phyloP scores from a whole-genome alignment of 2,888 invertebrate species.

The Eulithis testata region DNA sequence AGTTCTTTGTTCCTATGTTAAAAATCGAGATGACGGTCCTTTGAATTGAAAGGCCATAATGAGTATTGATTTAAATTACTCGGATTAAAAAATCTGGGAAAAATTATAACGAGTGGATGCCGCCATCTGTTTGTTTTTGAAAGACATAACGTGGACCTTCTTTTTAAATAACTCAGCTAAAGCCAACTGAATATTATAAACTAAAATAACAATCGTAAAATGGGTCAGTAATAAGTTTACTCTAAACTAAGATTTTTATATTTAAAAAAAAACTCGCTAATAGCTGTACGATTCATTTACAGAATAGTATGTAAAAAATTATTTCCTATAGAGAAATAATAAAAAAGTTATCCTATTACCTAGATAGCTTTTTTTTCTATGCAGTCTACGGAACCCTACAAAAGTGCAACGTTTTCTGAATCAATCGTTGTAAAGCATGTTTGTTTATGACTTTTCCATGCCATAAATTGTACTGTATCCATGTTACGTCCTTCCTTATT shows the following conservation, averaged over 20 bases:
- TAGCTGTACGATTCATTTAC: too few species aligned
- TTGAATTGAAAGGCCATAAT: conserved; percentile 81
- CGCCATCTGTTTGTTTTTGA: conserved; percentile 62
- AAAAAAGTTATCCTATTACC: too few species aligned
- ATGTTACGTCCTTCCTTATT: conserved; percentile 66
- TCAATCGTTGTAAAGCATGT: conserved; percentile 21
- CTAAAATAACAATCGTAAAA: too few species aligned
- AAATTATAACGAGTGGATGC: conserved; percentile 79
- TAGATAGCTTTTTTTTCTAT: not conserved
- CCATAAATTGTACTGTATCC: conserved; percentile 51
- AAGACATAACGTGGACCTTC: conserved; percentile 57
- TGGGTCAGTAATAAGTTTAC: too few species aligned
- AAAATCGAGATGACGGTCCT: conserved; percentile 79
- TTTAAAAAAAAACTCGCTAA: too few species aligned
- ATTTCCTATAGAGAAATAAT: too few species aligned
- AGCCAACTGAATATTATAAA: not conserved
- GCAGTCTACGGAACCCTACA: not conserved
- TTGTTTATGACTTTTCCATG: conserved; percentile 32
- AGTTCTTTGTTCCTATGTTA: conserved; percentile 76
- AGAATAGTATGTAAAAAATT: too few species aligned
- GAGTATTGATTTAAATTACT: conserved; percentile 84
- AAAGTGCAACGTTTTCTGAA: conserved; percentile 17
- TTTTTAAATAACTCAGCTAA: not conserved
- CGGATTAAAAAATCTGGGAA: conserved; percentile 81
- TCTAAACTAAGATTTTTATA: too few species aligned